Percentiles rank a stretch among this genome's conserved stretches.
Evolutionary conservation across 2,888 invertebrate species (phyloP).

Genomic region (Lumbricus terrestris): DNA sequence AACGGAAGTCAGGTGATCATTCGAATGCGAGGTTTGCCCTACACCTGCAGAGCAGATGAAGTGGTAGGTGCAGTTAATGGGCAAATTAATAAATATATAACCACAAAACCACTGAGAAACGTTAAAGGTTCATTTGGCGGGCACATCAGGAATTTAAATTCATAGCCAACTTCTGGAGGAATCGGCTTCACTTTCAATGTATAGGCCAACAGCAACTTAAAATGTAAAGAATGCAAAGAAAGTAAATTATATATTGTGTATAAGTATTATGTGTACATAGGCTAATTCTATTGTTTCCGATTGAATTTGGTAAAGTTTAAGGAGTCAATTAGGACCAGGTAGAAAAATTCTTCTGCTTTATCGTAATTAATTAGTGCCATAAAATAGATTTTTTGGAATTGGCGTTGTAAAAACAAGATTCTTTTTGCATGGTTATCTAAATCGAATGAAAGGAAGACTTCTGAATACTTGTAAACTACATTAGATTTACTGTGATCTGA

Average conservation of each 20-base stretch:
- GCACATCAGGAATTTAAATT: neutral
- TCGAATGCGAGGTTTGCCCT: conserved; percentile 96
- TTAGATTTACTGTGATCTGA: too few species aligned
- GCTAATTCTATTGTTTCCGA: neutral
- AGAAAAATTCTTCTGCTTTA: neutral
- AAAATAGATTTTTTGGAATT: neutral
- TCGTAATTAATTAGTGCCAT: neutral
- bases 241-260: neutral
- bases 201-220: neutral
- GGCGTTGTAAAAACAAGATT: neutral
- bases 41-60: conserved; percentile 95
- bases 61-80: conserved; percentile 73
- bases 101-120: neutral
- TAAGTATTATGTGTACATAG: neutral
- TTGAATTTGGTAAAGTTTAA: neutral
- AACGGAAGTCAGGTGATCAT: conserved; percentile 91
- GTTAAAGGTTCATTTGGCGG: neutral
- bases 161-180: neutral
- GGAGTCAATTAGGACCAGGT: neutral
- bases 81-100: neutral
- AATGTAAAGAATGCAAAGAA: neutral
- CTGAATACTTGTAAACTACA: neutral
- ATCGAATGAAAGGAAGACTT: neutral
- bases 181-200: too few species aligned
- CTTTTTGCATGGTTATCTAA: neutral